Evolutionary conservation across 2,113 vertebrate genomes (phyloP).

Genomic region (Calidris pugnax): DNA sequence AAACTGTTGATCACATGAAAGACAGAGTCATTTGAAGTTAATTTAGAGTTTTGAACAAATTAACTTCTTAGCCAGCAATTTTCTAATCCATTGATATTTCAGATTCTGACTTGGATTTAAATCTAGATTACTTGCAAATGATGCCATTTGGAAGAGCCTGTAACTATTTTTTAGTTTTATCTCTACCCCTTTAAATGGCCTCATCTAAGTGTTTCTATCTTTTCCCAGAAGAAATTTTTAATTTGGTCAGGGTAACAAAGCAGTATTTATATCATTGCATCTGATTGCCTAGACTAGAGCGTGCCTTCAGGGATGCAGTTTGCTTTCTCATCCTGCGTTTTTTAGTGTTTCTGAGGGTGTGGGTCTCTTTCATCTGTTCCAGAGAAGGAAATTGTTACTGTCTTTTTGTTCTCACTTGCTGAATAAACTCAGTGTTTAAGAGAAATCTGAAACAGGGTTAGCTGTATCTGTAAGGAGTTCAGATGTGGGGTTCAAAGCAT

Average conservation of each 20-base stretch:
- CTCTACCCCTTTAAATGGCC: background rate
- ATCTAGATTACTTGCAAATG: background rate
- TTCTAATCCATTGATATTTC: background rate
- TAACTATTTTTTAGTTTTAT: background rate
- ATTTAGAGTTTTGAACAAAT: background rate
- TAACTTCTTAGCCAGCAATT: background rate
- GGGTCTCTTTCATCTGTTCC: background rate
- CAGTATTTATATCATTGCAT: background rate
- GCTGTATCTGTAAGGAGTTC: background rate
- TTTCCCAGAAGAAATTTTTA: background rate
- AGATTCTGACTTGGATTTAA: background rate
- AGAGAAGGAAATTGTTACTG: background rate
- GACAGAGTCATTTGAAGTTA: background rate
- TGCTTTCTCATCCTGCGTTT: background rate
- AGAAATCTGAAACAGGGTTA: background rate
- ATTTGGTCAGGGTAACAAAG: background rate
- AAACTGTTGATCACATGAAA: background rate
- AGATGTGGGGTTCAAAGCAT: background rate
- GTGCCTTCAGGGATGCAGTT: background rate
- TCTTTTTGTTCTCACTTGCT: background rate
- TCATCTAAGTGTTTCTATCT: background rate
- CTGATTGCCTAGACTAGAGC: background rate
- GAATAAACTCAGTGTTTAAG: background rate
- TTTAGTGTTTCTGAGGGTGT: background rate
- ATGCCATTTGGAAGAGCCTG: background rate